A percentile compares a stretch with the other conserved stretches of the same genome.
These are phyloP conservation scores for Catharus bicknelli DNA, from an alignment of 2,113 vertebrate genomes.

Conservation along the genomic window DNA sequence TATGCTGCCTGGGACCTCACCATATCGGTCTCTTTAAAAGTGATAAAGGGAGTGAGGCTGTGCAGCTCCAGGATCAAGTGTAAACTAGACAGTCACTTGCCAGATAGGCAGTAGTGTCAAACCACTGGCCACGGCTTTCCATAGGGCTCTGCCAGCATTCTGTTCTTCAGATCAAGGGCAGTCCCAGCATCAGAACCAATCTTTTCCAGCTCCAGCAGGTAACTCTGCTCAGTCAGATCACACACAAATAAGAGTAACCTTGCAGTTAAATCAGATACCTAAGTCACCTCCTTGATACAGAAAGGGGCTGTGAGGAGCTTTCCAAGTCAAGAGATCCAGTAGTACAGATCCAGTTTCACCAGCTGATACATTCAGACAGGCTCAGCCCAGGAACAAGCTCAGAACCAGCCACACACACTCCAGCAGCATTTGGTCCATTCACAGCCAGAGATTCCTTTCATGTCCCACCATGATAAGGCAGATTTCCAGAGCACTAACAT, in stretches of 20 bases:
- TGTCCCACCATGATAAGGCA: accelerated
- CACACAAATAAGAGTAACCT: background rate
- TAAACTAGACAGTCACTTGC: background rate
- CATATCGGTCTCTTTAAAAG: background rate
- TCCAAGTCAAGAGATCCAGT: background rate
- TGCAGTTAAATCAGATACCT: background rate
- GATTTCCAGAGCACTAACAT: background rate
- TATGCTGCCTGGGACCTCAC: background rate
- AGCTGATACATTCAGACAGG: background rate
- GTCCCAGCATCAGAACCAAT: background rate
- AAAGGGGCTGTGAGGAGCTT: background rate
- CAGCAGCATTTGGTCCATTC: background rate
- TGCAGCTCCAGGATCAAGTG: background rate
- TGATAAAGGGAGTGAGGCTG: accelerated
- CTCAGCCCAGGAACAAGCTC: background rate
- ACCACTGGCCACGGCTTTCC: background rate
- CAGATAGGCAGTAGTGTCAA: background rate
- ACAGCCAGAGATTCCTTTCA: background rate
- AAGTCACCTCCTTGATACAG: background rate
- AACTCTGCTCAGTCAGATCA: background rate
- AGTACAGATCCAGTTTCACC: background rate
- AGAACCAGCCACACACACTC: background rate
- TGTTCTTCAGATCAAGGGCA: background rate
- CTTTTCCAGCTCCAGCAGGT: background rate
- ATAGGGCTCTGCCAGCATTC: background rate